Evolutionary conservation across 2,888 invertebrate species (phyloP).

Genomic region (Eustalomyia histrio): DNA sequence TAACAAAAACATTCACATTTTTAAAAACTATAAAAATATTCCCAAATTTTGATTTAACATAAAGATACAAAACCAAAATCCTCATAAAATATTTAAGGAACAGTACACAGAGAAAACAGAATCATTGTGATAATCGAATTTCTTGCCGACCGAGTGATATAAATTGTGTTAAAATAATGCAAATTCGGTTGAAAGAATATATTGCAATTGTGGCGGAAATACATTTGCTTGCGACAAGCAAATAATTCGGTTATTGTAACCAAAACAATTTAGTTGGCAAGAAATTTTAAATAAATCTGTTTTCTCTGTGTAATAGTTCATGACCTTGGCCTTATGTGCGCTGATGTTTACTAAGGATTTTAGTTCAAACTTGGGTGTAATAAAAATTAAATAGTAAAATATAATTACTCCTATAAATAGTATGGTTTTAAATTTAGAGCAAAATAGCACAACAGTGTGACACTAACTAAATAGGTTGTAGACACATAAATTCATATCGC

Average conservation of each 20-base stretch:
- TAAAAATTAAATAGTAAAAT: constrained; percentile 52
- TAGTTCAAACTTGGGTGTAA: constrained; percentile 6
- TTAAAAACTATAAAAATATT: constrained; percentile 24
- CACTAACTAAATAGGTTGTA: background rate
- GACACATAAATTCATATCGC: constrained; percentile 21
- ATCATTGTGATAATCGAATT: too few species aligned
- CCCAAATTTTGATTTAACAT: constrained; percentile 33
- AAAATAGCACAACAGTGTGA: constrained; percentile 56
- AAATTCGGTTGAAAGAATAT: too few species aligned
- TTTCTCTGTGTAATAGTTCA: constrained; percentile 11
- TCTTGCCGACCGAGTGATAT: too few species aligned
- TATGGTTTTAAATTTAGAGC: constrained; percentile 75
- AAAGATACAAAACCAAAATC: constrained; percentile 18
- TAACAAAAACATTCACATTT: constrained; percentile 47
- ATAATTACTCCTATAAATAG: constrained; percentile 70
- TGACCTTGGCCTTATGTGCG: constrained; percentile 25
- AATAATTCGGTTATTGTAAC: too few species aligned
- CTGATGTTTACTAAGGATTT: background rate
- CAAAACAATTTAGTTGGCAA: too few species aligned
- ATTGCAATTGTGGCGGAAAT: too few species aligned
- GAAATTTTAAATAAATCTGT: too few species aligned
- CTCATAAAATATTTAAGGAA: background rate
- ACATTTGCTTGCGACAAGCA: too few species aligned
- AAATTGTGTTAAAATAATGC: too few species aligned
- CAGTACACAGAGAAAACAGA: too few species aligned